Evolutionary conservation across 2,888 invertebrate genomes (phyloP).

Genomic region (Lottia gigantea): DNA sequence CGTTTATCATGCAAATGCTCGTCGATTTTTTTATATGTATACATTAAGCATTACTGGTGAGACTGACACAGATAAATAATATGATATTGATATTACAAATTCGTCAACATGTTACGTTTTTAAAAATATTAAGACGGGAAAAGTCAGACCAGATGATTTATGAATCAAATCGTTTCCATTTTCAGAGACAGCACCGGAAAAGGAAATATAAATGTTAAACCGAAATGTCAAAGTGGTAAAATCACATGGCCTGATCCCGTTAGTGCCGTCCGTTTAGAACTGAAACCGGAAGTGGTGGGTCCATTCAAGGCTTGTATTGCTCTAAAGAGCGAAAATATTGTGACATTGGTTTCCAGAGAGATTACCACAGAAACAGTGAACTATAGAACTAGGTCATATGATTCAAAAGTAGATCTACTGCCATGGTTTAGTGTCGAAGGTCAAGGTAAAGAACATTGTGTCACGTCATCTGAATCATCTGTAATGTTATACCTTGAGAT

Average conservation of each 20-base stretch:
- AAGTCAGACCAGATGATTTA: no score
- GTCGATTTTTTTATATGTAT: not conserved
- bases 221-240: not conserved
- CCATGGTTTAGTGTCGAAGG: not conserved
- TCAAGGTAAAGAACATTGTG: not conserved
- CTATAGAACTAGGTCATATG: not conserved
- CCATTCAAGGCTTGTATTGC: not conserved
- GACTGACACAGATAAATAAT: no score
- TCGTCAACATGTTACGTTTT: no score
- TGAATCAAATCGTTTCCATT: no score
- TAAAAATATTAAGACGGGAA: no score
- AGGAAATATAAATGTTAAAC: not conserved
- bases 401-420: not conserved
- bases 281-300: not conserved
- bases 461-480: not conserved
- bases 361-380: not conserved
- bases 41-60: no score
- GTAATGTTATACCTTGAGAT: not conserved
- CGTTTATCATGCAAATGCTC: not conserved
- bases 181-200: no score
- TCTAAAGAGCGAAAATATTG: not conserved
- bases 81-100: no score
- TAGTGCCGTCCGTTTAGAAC: not conserved
- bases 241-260: not conserved
- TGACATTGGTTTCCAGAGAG: constrained; percentile 1